phyloP scores from a whole-genome alignment of 2,888 invertebrate species.

The Heterodera filipjevi region DNA sequence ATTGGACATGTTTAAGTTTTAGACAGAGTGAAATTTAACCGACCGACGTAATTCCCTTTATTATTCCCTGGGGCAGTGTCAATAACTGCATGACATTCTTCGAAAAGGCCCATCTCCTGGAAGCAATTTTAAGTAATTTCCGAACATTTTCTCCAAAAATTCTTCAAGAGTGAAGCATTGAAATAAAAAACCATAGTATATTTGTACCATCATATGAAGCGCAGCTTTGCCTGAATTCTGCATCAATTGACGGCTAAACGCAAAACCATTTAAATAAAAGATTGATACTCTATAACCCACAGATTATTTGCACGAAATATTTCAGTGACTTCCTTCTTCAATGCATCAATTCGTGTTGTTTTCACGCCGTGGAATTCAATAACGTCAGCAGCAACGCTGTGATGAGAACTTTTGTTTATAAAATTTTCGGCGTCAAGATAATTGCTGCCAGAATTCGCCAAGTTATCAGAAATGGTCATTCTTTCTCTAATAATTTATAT shows the following conservation, averaged over 20 bases:
- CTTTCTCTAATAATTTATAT: neutral
- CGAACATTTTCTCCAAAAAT: no score
- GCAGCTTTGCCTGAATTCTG: conserved; percentile 56
- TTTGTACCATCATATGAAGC: conserved; percentile 53
- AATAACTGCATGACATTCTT: conserved; percentile 81
- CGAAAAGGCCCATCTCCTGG: conserved; percentile 78
- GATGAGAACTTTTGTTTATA: neutral
- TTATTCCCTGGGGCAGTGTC: conserved; percentile 78
- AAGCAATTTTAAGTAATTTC: conserved; percentile 25
- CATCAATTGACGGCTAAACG: conserved; percentile 26
- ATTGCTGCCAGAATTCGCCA: neutral
- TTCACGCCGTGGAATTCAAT: conserved; percentile 60
- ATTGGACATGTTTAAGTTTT: neutral
- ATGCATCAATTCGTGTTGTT: conserved; percentile 57
- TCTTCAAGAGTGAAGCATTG: no score
- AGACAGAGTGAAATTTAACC: neutral
- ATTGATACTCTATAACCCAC: conserved; percentile 73
- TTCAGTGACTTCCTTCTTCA: conserved; percentile 72
- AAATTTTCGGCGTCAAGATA: neutral
- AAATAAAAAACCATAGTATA: no score
- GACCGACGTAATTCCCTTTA: neutral
- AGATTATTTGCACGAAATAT: conserved; percentile 84
- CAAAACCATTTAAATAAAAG: neutral
- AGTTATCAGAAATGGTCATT: neutral
- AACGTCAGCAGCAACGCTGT: neutral